A percentile compares a stretch with the other conserved stretches of the same genome.
phyloP scores from a whole-genome alignment of 2,113 vertebrate genomes.

The Malaclemys terrapin region DNA sequence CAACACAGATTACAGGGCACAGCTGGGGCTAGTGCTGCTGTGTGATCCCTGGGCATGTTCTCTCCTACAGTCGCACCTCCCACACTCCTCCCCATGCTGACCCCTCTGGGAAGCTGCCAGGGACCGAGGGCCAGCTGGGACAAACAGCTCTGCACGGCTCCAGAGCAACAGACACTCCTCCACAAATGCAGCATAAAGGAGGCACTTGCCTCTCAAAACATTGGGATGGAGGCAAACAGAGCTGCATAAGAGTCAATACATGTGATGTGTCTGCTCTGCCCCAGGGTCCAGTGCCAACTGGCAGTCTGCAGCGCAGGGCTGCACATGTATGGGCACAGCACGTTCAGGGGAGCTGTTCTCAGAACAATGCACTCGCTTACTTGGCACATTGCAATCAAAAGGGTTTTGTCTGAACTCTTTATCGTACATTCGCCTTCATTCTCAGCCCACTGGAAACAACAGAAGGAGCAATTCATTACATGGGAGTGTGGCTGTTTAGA shows the following conservation, averaged over 20 bases:
- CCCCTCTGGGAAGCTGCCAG: background rate
- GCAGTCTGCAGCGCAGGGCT: too few relatives aligned
- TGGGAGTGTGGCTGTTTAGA: too few relatives aligned
- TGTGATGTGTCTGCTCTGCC: background rate
- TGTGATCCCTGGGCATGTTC: background rate
- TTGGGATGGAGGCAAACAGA: background rate
- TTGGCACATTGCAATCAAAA: too few relatives aligned
- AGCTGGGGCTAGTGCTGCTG: background rate
- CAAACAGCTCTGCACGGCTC: background rate
- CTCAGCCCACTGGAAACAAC: too few relatives aligned
- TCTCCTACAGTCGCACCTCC: background rate
- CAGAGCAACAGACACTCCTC: background rate
- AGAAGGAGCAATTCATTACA: too few relatives aligned
- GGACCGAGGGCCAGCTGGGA: background rate
- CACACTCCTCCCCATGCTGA: background rate
- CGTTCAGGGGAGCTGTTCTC: too few relatives aligned
- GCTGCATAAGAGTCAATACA: background rate
- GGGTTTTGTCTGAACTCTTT: too few relatives aligned
- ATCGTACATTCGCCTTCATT: too few relatives aligned
- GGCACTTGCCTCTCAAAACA: too few relatives aligned
- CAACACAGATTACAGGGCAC: background rate
- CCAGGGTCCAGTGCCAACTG: background rate
- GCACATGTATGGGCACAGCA: too few relatives aligned
- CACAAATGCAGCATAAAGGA: background rate
- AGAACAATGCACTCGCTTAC: too few relatives aligned